Conservation (phyloP, 2,797 vertebrate species). For the Pteropus rufus region DNA sequence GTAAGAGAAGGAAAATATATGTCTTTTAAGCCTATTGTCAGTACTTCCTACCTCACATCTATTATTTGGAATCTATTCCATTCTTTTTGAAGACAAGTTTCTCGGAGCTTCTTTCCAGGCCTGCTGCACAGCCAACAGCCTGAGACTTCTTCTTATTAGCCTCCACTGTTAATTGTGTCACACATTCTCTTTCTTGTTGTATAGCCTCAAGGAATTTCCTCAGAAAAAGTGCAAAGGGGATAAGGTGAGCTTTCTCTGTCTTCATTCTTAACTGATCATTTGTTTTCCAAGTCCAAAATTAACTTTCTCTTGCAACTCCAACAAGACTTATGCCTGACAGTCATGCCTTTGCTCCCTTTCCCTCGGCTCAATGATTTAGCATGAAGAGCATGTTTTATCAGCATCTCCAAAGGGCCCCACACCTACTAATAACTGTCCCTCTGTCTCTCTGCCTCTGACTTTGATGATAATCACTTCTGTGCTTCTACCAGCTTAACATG, state of each 20-base stretch:
- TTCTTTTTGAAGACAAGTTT: neutral
- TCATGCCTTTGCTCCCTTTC: neutral
- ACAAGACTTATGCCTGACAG: neutral
- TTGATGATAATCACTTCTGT: neutral
- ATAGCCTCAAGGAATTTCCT: neutral
- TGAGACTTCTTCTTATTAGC: neutral
- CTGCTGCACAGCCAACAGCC: neutral
- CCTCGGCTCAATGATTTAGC: neutral
- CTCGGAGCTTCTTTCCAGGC: neutral
- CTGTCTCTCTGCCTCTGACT: neutral
- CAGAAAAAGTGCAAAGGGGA: neutral
- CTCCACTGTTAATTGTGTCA: neutral
- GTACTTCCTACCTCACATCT: neutral
- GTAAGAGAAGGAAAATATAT: slow-evolving; percentile 7
- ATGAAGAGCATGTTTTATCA: neutral
- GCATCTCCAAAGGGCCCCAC: neutral
- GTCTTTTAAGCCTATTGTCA: neutral
- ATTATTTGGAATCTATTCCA: neutral
- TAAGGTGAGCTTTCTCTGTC: neutral
- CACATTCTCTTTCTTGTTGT: neutral
- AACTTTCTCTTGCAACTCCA: neutral
- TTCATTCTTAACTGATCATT: neutral
- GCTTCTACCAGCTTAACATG: neutral
- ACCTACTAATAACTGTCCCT: neutral
- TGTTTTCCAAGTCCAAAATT: slow-evolving; percentile 11